phyloP scores from a whole-genome alignment of 2,797 vertebrate genomes.

The Protonibea diacanthus region DNA sequence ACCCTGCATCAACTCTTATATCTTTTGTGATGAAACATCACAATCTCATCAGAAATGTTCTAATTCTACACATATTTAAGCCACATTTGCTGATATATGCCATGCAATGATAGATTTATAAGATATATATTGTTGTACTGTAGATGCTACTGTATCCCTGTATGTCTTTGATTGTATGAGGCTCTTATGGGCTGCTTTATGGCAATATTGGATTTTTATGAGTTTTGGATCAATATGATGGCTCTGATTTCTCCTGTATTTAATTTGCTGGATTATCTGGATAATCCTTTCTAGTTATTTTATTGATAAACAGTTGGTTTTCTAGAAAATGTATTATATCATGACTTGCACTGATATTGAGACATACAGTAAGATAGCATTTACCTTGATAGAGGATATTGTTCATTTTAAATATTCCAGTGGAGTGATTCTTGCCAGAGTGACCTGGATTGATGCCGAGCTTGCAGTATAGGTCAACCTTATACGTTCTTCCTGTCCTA shows the following conservation, averaged over 20 bases:
- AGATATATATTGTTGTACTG: not conserved
- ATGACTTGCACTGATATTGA: not conserved
- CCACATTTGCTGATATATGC: not conserved
- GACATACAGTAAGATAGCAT: not conserved
- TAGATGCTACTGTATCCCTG: slow-evolving; percentile 7
- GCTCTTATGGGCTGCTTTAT: slow-evolving; percentile 9
- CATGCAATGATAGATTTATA: not conserved
- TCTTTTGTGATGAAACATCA: not conserved
- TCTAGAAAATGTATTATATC: not conserved
- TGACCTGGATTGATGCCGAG: slow-evolving; percentile 11
- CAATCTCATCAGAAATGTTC: not conserved
- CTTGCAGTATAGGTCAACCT: slow-evolving; percentile 10
- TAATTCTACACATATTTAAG: not conserved
- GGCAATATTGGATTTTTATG: slow-evolving; percentile 17
- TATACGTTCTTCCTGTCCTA: slow-evolving; percentile 7
- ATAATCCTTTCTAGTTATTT: not conserved
- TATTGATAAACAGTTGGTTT: slow-evolving; percentile 18
- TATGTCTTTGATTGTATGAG: slow-evolving; percentile 11
- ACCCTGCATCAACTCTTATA: not conserved
- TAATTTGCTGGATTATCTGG: slow-evolving; percentile 23
- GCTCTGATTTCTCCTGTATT: slow-evolving; percentile 16
- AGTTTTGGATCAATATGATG: slow-evolving; percentile 22
- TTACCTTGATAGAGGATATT: not conserved
- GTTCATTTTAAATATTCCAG: slow-evolving; percentile 5
- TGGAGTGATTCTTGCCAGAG: not conserved